Base-by-base conservation (phyloP, 1,140 invertebrate genomes). In the Nymphalis io region DNA sequence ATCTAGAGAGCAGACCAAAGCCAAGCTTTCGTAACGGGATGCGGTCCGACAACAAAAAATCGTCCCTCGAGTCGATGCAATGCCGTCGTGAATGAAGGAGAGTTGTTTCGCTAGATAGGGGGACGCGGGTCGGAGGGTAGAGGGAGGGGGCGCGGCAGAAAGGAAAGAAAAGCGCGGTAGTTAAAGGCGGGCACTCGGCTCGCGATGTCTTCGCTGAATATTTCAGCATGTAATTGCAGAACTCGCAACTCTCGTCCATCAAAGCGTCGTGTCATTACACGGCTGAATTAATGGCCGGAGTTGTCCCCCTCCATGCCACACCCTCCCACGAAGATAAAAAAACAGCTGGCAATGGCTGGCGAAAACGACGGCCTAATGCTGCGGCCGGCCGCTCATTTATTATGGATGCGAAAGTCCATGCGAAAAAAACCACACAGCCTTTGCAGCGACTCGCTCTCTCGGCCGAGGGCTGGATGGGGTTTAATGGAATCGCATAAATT, bases 191-290 rank as follows among this genome's bases (percentile, higher is more conserved):
- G 60, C 70, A 63, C 53, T 46, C 72, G 62, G 61, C 60, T 73
- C 63, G 68, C 62, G 70, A 71, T 75, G 76, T 79, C 81, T 78
- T 78, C 75, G 69, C 74, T 85, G 79, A 84, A 84, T 84, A 84
- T 83, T 85, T 83, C 78, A 85, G 79, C 79, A 74, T 81, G 80
- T 84, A 84, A 84, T 83, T 85, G 82, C 81, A 81, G 75, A 79
- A 79, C 75, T 84, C 75, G 79, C 80, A 81, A 84, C 81, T 84
- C 71, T 77, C 74, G 72, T 80, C 75, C 76, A 75, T 79, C 80
- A 81, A 80, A 80, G 79, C 75, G 75, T 75, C 75, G 73, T 76
- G 77, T 81, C 78, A 82, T 82, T 81, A 82, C 79, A 82, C 73
- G 72, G 74, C 73, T 79, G 79, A 82, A 80, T 82, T 81, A 82